Evolutionary conservation across 1,140 invertebrate genomes (phyloP).

Genomic region (Bradynema listronoti): DNA sequence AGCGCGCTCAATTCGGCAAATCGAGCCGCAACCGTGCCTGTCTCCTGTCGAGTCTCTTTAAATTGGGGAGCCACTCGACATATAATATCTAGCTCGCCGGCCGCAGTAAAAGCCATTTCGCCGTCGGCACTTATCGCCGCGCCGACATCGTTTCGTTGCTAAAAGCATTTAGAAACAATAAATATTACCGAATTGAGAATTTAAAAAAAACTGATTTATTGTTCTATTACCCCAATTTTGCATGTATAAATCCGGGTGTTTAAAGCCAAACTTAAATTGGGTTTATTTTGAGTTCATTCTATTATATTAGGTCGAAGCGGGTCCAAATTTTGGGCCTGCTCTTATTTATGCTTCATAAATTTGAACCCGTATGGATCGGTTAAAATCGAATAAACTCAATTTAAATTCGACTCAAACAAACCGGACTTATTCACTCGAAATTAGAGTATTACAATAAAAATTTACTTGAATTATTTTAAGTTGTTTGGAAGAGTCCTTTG

Average conservation of each 20-base stretch:
- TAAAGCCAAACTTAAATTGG: not conserved
- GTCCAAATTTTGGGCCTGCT: no score
- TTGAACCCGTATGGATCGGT: not conserved
- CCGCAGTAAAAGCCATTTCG: conserved; percentile 14
- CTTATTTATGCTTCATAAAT: no score
- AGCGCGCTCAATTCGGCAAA: conserved; percentile 1
- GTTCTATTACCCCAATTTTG: not conserved
- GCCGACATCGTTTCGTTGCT: not conserved
- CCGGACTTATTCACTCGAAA: not conserved
- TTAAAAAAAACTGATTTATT: not conserved
- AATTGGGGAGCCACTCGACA: not conserved
- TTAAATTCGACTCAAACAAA: not conserved
- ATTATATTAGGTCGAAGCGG: not conserved
- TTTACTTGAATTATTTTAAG: conserved; percentile 25
- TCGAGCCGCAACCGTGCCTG: not conserved
- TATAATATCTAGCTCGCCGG: conserved; percentile 1
- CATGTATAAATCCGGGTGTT: not conserved
- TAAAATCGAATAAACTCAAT: not conserved
- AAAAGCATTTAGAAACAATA: not conserved
- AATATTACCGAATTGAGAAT: not conserved
- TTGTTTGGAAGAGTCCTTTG: not conserved
- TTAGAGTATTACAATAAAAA: no score
- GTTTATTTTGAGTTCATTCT: not conserved
- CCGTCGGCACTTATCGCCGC: conserved; percentile 9
- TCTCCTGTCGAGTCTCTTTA: not conserved